Evolutionary conservation across 2,888 invertebrate genomes (phyloP).

Genomic region (Oxyscelio sp.): DNA sequence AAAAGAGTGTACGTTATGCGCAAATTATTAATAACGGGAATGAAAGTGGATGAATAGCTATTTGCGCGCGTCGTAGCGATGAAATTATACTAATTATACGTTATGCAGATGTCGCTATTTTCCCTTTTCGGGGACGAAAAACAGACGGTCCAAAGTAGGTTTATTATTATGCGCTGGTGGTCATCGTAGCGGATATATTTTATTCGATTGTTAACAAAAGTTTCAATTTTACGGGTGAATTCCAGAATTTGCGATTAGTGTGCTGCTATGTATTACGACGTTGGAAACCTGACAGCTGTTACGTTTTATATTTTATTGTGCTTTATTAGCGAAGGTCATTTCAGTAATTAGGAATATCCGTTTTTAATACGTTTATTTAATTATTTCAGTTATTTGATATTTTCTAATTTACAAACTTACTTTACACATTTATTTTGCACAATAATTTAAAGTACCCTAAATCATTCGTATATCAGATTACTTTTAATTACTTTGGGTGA

Average conservation of each 20-base stretch:
- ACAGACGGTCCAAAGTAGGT: conserved; percentile 33
- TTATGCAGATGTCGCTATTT: conserved; percentile 34
- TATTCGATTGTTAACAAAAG: conserved; percentile 36
- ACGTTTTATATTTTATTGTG: conserved; percentile 32
- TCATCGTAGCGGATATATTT: conserved; percentile 26
- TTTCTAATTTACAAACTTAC: neutral
- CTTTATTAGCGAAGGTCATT: conserved; percentile 16
- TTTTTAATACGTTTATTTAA: conserved; percentile 15
- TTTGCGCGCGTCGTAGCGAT: conserved; percentile 74
- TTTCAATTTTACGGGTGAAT: conserved; percentile 54
- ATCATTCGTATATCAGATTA: no score
- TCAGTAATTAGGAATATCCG: conserved; percentile 31
- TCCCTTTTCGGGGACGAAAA: conserved; percentile 31
- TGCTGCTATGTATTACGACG: neutral
- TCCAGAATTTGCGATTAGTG: conserved; percentile 33
- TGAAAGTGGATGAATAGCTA: conserved; percentile 79
- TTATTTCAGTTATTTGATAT: conserved; percentile 5
- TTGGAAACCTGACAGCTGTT: conserved; percentile 19
- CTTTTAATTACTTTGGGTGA: neutral
- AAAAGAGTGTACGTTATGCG: conserved; percentile 43
- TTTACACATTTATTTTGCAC: neutral
- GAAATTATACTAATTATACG: conserved; percentile 73
- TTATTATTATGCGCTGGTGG: conserved; percentile 39
- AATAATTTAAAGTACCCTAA: neutral
- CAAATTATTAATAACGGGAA: conserved; percentile 81